Percentiles rank a stretch among this genome's conserved stretches.
Evolutionary conservation across 2,113 vertebrate species (phyloP).

Genomic region (Bos indicus): DNA sequence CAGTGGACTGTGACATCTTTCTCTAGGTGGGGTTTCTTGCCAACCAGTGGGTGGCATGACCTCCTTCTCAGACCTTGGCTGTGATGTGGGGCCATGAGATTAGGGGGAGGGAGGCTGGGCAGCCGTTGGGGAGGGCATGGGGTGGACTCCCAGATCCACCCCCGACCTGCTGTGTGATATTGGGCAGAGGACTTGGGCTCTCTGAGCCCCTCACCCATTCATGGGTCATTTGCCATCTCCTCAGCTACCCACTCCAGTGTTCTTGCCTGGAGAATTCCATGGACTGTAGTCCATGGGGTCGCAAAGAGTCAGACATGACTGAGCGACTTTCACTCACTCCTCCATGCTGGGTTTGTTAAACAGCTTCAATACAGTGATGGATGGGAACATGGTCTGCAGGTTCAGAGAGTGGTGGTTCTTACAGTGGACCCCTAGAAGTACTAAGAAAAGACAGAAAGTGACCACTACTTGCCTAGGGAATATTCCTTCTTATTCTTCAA

Average conservation of each 20-base stretch:
- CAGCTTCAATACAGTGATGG: background rate
- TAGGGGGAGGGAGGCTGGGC: background rate
- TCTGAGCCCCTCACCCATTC: background rate
- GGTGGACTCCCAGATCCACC: background rate
- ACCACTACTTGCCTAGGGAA: background rate
- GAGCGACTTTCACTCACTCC: background rate
- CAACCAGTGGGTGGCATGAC: too few relatives aligned
- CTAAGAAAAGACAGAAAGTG: background rate
- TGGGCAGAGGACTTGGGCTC: background rate
- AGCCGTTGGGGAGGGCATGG: background rate
- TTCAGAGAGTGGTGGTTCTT: background rate
- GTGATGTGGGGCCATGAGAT: fast-evolving
- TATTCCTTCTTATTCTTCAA: background rate
- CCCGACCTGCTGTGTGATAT: background rate
- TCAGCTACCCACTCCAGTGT: background rate
- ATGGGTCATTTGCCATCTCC: background rate
- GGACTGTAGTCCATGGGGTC: background rate
- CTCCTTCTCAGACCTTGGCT: background rate
- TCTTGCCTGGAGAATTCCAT: background rate
- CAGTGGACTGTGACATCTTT: background rate
- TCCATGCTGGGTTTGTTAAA: background rate
- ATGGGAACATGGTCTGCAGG: fast-evolving
- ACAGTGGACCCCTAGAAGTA: background rate
- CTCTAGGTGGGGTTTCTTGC: background rate
- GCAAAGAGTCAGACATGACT: background rate